A percentile compares a stretch with the other conserved stretches of the same genome.
Evolutionary conservation across 2,113 vertebrate genomes (phyloP).

Genomic region (Bucco capensis): DNA sequence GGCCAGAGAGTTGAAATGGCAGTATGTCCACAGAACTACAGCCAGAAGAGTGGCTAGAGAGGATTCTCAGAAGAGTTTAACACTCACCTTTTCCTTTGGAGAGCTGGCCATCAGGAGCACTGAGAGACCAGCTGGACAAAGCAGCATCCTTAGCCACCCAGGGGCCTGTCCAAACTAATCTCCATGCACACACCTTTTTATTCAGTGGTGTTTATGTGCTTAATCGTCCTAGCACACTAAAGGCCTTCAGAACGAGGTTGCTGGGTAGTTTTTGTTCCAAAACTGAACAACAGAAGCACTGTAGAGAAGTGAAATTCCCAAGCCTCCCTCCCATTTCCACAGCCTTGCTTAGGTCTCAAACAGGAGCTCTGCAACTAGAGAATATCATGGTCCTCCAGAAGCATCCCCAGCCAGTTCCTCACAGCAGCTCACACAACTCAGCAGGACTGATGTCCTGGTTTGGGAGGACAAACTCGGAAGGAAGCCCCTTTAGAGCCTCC

Average conservation of each 20-base stretch:
- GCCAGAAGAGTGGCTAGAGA: not conserved
- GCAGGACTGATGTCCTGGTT: too few species aligned
- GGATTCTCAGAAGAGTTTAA: not conserved
- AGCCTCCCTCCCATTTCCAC: not conserved
- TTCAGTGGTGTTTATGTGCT: not conserved
- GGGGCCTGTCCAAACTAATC: not conserved
- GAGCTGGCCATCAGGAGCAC: not conserved
- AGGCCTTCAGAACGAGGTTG: not conserved
- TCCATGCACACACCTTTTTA: fast-evolving
- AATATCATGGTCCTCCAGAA: not conserved
- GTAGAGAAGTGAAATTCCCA: not conserved
- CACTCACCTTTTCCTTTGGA: not conserved
- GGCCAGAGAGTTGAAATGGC: not conserved
- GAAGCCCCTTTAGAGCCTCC: too few species aligned
- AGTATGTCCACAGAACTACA: not conserved
- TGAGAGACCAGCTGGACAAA: not conserved
- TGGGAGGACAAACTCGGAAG: too few species aligned
- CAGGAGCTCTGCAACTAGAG: not conserved
- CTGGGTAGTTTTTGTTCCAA: not conserved
- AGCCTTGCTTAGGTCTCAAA: not conserved
- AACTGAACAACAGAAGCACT: not conserved
- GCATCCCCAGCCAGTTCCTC: not conserved
- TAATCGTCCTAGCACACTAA: not conserved
- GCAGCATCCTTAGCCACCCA: not conserved
- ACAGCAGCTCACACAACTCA: not conserved